Base-by-base conservation (phyloP, 2,888 invertebrate species). In the Melinopterus prodromus region DNA sequence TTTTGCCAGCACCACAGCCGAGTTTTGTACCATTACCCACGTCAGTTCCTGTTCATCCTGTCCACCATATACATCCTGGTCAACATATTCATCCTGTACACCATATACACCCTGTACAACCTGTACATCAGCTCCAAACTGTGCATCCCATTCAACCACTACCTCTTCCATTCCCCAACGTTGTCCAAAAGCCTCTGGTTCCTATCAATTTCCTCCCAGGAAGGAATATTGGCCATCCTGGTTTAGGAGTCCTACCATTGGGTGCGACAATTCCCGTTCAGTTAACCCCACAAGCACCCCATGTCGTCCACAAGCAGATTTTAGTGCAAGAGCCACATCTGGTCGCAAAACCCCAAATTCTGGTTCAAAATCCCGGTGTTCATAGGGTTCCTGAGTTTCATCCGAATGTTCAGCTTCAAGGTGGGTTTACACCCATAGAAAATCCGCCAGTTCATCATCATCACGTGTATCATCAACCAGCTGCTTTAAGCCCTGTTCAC, bases 191-290 rank as follows among this genome's bases (percentile, higher is more conserved):
- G 26, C 76, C 77, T 3, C 26, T 79, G 69, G 69, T 80, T 6
- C 81, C 81, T 6, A 77, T 81, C 16, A 79, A 81, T 16, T 76
- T 76, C 0, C 38, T 81, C 36, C 79, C 81, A 15, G 79, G 81
- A 5, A 79, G 38, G 26, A 77, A 79, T 76, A 36, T 81, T 37
- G 79, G 79, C 14, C 77, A 79, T 74, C 81, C 81, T 16, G 76
- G 79, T 79, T 79, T 81, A 69, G 81, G 81, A 6, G 81, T 81
- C 2, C 37, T 81, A 16, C 81, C 81, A 6, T 76, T 81, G n/a
- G 81, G 81, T 9, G 71, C 81, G 6, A 72, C 77, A n/a, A 77
- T 81, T 6, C 81, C 81, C 7, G 77, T 81, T 75, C 80, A 80
- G 7, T 38, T 80, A 9, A 38, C 76, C 16, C 35, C 76, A 9